phyloP scores from a whole-genome alignment of 2,888 invertebrate genomes.

The Pterostichus niger region DNA sequence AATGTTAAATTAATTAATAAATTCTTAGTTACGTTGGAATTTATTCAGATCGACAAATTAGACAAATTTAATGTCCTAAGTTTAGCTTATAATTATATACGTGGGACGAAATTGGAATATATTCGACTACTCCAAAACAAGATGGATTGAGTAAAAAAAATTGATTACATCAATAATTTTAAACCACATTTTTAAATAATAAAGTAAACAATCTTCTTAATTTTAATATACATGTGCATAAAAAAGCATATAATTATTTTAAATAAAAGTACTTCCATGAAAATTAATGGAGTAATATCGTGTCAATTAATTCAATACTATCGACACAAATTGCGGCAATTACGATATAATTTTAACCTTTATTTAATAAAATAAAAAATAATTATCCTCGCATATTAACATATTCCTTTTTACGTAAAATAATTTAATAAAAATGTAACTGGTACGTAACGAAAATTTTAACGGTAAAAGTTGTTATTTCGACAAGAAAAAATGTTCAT shows the following conservation, averaged over 20 bases:
- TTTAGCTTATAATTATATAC: too few species aligned
- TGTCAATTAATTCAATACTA: constrained; percentile 9
- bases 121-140: too few species aligned
- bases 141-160: too few species aligned
- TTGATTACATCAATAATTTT: too few species aligned
- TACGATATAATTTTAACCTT: not conserved
- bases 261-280: not conserved
- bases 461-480: constrained; percentile 58
- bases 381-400: not conserved
- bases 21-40: too few species aligned
- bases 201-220: too few species aligned
- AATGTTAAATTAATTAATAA: too few species aligned
- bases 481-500: not conserved
- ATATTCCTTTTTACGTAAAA: not conserved
- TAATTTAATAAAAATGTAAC: constrained; percentile 42
- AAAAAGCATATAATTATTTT: not conserved
- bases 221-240: not conserved
- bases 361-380: not conserved
- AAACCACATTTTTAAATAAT: too few species aligned
- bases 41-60: too few species aligned
- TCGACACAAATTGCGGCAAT: too few species aligned
- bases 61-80: too few species aligned
- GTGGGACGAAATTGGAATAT: too few species aligned
- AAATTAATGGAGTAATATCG: not conserved
- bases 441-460: constrained; percentile 49